These are phyloP conservation scores for Gulo gulo DNA, from an alignment of 2,113 vertebrate species.

Conservation along the genomic window DNA sequence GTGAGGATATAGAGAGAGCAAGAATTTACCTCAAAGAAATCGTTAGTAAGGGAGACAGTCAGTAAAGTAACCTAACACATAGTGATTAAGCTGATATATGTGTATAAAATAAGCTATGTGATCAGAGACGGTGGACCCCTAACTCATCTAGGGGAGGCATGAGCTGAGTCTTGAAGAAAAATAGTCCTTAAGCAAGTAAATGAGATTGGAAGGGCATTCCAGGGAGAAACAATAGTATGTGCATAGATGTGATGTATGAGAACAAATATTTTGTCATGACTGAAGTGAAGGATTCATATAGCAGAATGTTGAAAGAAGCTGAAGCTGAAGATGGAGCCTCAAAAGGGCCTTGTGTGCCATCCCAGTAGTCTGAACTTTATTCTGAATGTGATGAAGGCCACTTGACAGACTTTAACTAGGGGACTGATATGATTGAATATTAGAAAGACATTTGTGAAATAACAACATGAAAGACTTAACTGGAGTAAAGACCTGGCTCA, in stretches of 20 bases:
- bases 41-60: background rate
- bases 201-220: background rate
- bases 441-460: background rate
- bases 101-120: background rate
- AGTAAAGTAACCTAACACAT: background rate
- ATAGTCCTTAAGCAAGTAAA: background rate
- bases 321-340: background rate
- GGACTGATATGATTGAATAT: background rate
- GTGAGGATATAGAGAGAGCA: background rate
- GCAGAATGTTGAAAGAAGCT: background rate
- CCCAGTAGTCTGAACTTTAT: background rate
- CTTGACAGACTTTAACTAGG: background rate
- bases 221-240: background rate
- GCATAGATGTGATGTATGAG: background rate
- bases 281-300: background rate
- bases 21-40: background rate
- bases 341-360: background rate
- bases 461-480: background rate
- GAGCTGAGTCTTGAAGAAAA: background rate
- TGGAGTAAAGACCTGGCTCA: background rate
- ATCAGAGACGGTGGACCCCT: background rate
- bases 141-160: background rate
- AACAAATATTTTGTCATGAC: background rate
- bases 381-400: background rate
- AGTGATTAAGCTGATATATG: background rate